Evolutionary conservation across 2,113 vertebrate genomes (phyloP), one percentile per base, ranked within the genome.

Genomic region (Columbina picui): DNA sequence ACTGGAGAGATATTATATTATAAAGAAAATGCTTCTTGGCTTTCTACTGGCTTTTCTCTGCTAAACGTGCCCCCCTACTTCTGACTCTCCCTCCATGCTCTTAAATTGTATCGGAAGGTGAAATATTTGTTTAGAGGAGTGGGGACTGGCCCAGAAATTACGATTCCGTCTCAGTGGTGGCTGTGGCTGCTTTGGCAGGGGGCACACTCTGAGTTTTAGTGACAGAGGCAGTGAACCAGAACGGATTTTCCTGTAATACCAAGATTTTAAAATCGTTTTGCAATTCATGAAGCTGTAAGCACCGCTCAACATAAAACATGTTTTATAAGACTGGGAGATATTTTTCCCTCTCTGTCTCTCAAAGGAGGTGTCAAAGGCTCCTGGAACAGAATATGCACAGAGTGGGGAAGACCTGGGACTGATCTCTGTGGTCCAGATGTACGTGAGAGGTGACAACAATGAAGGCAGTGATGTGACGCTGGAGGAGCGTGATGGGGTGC

Each of bases 241-340:
- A 70, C 4, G 9, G 71, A 93, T 90, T 95, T 93, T 36, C 55
- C 71, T 94, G 75, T 81, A 92, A 90, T 77, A 59, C 79, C 30
- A 38, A 92, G 67, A 88, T 91, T 95, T 95, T 34, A 60, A 87
- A 85, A n/a, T 10, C 4, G 4, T 52, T 95, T 94, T 94, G 86
- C 95, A 92, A 92, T 96, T 94, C 82, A 92, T 84, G 92, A 83
- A 93, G 90, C 82, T 92, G 91, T 88, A 74, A 88, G 80, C 52
- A 43, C 59, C 55, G 75, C 85, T 88, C 64, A 49, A 14, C 68
- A 60, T 74, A 22, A 84, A 81, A 75, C 0, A 0, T n/a, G 29
- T 8, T 86, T 77, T 80, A n/a, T 55, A 65, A 74, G 75, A 32
- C 29, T 8, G 4, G 53, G 27, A 34, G 49, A 47, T 41, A 16